Evolutionary conservation across 2,113 vertebrate species (phyloP).

Genomic region (Myotis brandtii): DNA sequence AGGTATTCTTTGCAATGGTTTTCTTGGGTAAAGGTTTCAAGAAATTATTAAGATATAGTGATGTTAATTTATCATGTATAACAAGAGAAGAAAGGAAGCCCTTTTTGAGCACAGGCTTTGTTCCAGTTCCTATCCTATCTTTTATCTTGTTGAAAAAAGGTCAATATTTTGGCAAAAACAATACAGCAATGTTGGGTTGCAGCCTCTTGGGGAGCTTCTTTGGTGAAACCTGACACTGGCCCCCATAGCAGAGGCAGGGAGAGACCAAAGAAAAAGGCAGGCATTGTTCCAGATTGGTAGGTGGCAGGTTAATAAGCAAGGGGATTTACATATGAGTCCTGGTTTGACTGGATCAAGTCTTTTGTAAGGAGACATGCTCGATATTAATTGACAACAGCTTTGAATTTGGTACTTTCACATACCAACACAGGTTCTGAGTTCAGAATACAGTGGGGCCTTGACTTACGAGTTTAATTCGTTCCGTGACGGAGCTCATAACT

Average conservation of each 20-base stretch:
- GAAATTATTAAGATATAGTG: neutral
- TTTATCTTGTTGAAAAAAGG: slow-evolving; percentile 57
- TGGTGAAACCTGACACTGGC: neutral
- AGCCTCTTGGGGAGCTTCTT: neutral
- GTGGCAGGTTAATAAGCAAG: neutral
- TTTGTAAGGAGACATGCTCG: too few relatives aligned
- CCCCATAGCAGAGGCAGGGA: neutral
- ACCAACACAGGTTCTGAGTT: neutral
- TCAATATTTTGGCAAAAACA: slow-evolving; percentile 63
- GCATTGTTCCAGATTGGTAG: neutral
- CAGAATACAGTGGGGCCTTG: neutral
- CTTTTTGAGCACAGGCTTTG: slow-evolving; percentile 41
- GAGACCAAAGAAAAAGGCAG: neutral
- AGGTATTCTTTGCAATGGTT: neutral
- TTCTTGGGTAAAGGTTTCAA: neutral
- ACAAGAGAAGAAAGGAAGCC: neutral
- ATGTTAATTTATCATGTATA: neutral
- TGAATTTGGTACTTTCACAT: neutral
- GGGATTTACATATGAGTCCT: neutral
- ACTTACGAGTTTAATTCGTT: too few relatives aligned
- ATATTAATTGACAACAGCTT: too few relatives aligned
- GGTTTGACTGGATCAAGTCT: too few relatives aligned
- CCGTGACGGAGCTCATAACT: too few relatives aligned
- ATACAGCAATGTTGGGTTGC: neutral
- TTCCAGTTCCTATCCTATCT: slow-evolving; percentile 35